Base-by-base conservation (phyloP, 37 sponge, comb jelly and placozoan genomes). In the Chondrilla cf. caribensis region DNA sequence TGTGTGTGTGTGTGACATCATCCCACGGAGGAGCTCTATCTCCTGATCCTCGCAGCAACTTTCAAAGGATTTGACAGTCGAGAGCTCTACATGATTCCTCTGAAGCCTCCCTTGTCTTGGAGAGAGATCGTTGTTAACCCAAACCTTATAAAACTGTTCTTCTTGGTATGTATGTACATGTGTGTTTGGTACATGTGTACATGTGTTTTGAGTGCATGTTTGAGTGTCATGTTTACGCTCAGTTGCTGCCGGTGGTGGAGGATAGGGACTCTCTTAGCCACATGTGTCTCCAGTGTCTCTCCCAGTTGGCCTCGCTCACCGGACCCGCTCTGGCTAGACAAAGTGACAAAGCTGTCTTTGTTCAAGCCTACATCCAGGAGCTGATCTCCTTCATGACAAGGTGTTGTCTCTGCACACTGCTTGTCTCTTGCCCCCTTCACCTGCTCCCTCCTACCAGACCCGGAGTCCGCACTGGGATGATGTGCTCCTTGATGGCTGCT, bases 261-360 rank as follows among this genome's bases (percentile, higher is more conserved):
- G 51, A 1, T 3, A 55, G 19, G 8, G 85, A 81, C 55, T 58
- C 73, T 0, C 84, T 82, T 0, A 17, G 80, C 17, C 84, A 86
- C 40, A 70, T 75, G 42, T 67, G 79, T 1, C 21, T 85, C 0
- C 90, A 89, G 81, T 88, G 93, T 76, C 78, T 92, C 32, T 85
- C 87, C 28, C 93, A 92, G 77, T 78, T 92, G 62, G 86, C 90
- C 60, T 88, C 89, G 18, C 81, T 92, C 58, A 70, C 78, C 44
- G 84, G 78, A 0, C 77, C 81, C 1, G 87, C 86, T 19, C 72
- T 89, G 19, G 60, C 57, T 2, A 44, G 58, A 28, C 70, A 60
- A 2, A 65, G 77, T 11, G 86, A 84, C 37, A 70, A 37, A 29
- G 8, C 3, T 32, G 40, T 38, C 38, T 37, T 17, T 37, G 39